Base-by-base conservation (phyloP, 2,888 invertebrate species). In the Tipula confusa region DNA sequence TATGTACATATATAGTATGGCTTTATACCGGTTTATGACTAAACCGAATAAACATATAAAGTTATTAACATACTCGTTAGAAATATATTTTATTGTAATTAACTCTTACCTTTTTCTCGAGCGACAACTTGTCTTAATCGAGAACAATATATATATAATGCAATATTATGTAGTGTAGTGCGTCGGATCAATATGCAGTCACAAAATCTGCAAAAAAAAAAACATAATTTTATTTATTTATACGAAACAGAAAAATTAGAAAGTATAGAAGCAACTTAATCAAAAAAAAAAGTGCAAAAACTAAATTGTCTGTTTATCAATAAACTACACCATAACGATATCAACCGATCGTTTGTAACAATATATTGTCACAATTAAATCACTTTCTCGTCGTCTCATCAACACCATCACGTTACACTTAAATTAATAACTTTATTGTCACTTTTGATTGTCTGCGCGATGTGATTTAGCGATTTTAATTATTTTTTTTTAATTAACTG, bases 1-100 rank as follows among this genome's bases (percentile, higher is more conserved):
- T 91, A 88, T 93, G 7, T 31, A 31, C 31, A 93, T 85, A 9
- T 80, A 24, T n/a, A n/a, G n/a, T n/a, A n/a, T n/a, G n/a, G n/a
- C n/a, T n/a, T n/a, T n/a, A n/a, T 13, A 18, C 43, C 64, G 64
- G 64, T 64, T 18, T 64, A 64, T 64, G 64, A 24, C 24, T 64
- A 24, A 24, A 64, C 64, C 24, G 64, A 24, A 24, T 43, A 43
- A 1, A 43, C 15, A 43, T 43, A 43, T 43, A 43, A 2, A 3
- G 6, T 9, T 3, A 64, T 64, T 64, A 64, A 4, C 64, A 64
- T 64, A 64, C 64, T 24, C 64, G 64, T 64, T 64, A 43, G 43
- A 43, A 43, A 43, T 43, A 43, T n/a, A 43, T 43, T n/a, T 43
- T n/a, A 64, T 24, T 3, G 64, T 24, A 64, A 64, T 64, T 64